Evolutionary conservation across 2,113 vertebrate genomes (phyloP), one percentile per base, ranked within the genome.

Genomic region (Riparia riparia): DNA sequence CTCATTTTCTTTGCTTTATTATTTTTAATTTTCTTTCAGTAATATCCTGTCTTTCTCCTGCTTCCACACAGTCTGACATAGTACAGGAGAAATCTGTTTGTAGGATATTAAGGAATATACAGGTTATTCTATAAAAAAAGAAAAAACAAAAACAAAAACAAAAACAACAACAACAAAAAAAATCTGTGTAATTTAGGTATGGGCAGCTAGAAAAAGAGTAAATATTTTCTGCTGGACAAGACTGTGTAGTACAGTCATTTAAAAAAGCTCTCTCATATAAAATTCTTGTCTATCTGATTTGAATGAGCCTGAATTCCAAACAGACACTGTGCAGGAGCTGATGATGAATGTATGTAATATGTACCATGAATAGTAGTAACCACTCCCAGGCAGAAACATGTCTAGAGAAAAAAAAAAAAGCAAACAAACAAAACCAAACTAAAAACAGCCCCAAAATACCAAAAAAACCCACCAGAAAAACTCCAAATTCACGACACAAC

Each of bases 1-100:
- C 28, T 92, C 7, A 70, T 94, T 95, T 76, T 96, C 49, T 85
- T 91, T 93, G 64, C 50, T 85, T 93, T 93, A 66, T 87, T 86
- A 76, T 19, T 58, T 73, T 20, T 21, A 5, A 31, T 56, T 92
- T 91, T 61, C 61, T 42, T 39, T 16, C 24, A n/a, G n/a, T 54
- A 32, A 58, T 28, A 61, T 41, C 25, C 12, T 60, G 32, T 93
- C 64, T 64, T 91, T 95, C 39, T 94, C 61, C 37, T 64, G 44
- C 45, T 82, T 92, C 25, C 6, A 81, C 64, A 87, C 12, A 71
- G 9, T 7, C 44, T 71, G 47, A 28, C 11, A 32, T 66, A 57
- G 34, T 73, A 71, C 10, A 74, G 7, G 14, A 96, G 42, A 93
- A 89, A 20, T 45, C 45, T 84, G 39, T 78, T 84, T 85, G 31